These are phyloP conservation scores for Coregonus sp. DNA, from an alignment of 2,797 vertebrate genomes.

Conservation along the genomic window DNA sequence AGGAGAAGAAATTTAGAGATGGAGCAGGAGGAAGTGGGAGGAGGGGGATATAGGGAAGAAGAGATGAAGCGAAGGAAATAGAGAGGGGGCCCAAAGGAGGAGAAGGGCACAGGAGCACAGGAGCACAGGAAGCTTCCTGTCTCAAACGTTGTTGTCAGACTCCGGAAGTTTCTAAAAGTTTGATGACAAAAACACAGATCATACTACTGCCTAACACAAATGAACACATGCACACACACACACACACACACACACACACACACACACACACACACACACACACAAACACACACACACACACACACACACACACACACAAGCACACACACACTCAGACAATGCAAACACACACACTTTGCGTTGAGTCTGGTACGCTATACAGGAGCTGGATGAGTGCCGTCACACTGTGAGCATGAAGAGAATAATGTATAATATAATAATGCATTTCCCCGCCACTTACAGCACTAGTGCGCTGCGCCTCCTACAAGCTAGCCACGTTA, in stretches of 20 bases:
- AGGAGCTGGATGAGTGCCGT: conserved; percentile 42
- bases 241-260: not conserved
- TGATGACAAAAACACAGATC: not conserved
- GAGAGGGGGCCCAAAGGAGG: not conserved
- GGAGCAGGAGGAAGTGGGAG: not conserved
- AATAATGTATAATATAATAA: conserved; percentile 75
- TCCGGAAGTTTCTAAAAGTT: not conserved
- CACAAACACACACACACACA: too few species aligned
- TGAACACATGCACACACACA: not conserved
- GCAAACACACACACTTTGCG: not conserved
- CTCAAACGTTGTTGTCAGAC: not conserved
- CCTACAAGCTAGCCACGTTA: not conserved
- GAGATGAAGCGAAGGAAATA: not conserved
- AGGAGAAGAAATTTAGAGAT: not conserved
- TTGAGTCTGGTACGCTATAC: conserved; percentile 27
- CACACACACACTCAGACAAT: not conserved
- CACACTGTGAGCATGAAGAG: conserved; percentile 34
- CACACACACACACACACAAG: not conserved
- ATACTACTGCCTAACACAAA: not conserved
- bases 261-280: not conserved
- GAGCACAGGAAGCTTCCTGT: not conserved
- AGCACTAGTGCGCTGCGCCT: not conserved
- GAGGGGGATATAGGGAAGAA: not conserved
- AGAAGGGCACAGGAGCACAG: not conserved
- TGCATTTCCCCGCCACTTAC: conserved; percentile 69